Evolutionary conservation across 2,797 vertebrate genomes (phyloP), one percentile per base, ranked within the genome.

Genomic region (Rhynchotus rufescens): DNA sequence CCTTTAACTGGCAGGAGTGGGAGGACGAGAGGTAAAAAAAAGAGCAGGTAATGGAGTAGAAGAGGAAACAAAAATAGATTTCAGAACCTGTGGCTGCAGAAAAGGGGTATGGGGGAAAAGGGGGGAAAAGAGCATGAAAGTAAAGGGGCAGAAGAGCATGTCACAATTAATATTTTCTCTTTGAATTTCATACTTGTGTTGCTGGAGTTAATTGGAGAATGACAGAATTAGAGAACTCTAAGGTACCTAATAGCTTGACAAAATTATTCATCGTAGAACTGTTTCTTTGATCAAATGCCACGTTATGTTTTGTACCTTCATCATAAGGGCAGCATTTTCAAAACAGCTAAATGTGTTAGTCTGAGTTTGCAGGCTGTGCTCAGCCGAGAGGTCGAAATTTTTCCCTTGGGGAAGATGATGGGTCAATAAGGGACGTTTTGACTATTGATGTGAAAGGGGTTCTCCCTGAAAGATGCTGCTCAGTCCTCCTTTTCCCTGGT

Each of bases 101-200:
- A 84, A 52, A 77, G 71, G 83, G 80, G 15, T 57, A 75, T 69
- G 59, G 66, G 56, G 45, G 72, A 90, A 88, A 36, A 10, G 92
- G 61, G 59, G 66, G 56, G 45, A 75, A 90, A 88, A 36, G 12
- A 93, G 61, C 75, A 80, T 84, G 72, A 95, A 89, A 93, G 88
- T 57, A 84, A 80, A 79, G 54, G 87, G 83, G 78, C 47, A 92
- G 84, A 92, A 89, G 54, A 81, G 67, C 72, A 65, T 72, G 86
- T 79, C 68, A 68, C 22, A 90, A 92, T 84, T 94, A 92, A 38
- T 74, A 74, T 74, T 85, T 91, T 90, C 62, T 82, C 86, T 96
- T 92, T 92, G 92, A 92, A 95, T 90, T 25, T 81, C 21, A 6
- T 61, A 9, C 16, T 78, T 67, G 38, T 66, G 54, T 64, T 74